Evolutionary conservation across 2,113 vertebrate species (phyloP).

Genomic region (Danionella cerebrum): DNA sequence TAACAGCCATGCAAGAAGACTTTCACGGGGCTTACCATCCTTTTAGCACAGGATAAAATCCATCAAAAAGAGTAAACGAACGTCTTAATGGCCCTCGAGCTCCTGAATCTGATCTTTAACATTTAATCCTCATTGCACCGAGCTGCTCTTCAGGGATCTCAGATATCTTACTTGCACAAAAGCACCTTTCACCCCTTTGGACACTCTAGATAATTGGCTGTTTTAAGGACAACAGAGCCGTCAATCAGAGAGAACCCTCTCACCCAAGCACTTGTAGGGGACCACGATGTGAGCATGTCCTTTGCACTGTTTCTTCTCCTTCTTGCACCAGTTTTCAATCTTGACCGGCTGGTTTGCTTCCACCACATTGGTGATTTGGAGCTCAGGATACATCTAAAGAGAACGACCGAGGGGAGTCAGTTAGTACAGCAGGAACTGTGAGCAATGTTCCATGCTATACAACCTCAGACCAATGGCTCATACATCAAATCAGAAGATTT

Average conservation of each 20-base stretch:
- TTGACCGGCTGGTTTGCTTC: conserved; percentile 85
- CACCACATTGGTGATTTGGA: conserved; percentile 93
- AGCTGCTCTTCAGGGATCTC: not conserved
- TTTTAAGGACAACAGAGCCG: not conserved
- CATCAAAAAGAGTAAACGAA: too few species aligned
- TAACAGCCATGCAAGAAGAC: too few species aligned
- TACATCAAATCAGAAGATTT: conserved; percentile 42
- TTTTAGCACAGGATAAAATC: too few species aligned
- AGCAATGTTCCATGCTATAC: conserved; percentile 35
- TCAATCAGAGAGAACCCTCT: conserved; percentile 46
- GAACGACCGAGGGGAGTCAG: conserved; percentile 12
- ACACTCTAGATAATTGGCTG: not conserved
- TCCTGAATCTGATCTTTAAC: not conserved
- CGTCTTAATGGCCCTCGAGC: not conserved
- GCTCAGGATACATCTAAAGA: conserved; percentile 86
- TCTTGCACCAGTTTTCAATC: conserved; percentile 91
- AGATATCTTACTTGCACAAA: not conserved
- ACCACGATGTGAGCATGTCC: conserved; percentile 80
- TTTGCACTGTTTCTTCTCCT: conserved; percentile 86
- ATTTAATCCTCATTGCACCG: not conserved
- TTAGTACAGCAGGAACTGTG: conserved; percentile 29
- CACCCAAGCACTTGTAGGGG: conserved; percentile 94
- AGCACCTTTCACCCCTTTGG: not conserved
- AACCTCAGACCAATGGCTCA: conserved; percentile 47
- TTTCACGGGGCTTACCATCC: too few species aligned